Conservation (phyloP, 2,797 vertebrate genomes). For the Potorous gilbertii region DNA sequence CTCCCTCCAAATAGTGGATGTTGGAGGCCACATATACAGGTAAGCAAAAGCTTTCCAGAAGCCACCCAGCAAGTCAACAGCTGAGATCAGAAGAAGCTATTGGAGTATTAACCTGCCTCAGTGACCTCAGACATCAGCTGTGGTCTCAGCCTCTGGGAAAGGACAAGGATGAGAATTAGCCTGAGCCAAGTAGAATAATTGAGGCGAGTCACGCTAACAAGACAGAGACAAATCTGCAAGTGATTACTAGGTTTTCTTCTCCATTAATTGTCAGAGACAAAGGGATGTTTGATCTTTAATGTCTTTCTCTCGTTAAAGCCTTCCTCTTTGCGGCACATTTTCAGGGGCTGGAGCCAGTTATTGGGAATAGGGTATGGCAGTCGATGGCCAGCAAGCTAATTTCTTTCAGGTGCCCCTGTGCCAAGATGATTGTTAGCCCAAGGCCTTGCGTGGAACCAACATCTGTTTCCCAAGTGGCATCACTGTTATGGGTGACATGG, state of each 20-base stretch:
- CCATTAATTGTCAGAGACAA: slow-evolving; percentile 81
- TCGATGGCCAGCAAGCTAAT: background rate
- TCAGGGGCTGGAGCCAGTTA: slow-evolving; percentile 56
- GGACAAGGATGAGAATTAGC: slow-evolving; percentile 63
- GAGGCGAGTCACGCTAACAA: slow-evolving; percentile 62
- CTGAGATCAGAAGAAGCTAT: background rate
- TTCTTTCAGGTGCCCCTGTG: background rate
- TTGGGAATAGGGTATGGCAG: background rate
- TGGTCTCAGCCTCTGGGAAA: slow-evolving; percentile 28
- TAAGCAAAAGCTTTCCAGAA: background rate
- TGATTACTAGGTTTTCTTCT: slow-evolving; percentile 78
- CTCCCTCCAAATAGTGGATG: background rate
- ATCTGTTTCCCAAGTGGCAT: slow-evolving; percentile 45
- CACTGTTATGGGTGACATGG: slow-evolving; percentile 1
- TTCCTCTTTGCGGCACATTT: slow-evolving; percentile 59
- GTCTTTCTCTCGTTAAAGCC: slow-evolving; percentile 69
- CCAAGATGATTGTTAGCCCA: background rate
- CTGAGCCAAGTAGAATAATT: slow-evolving; percentile 40
- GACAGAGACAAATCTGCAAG: slow-evolving; percentile 68
- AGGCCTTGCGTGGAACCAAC: background rate
- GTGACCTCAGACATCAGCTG: slow-evolving; percentile 67
- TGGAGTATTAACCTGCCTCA: slow-evolving; percentile 10
- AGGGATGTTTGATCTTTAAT: slow-evolving; percentile 75
- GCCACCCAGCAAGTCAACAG: background rate
- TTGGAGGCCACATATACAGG: background rate